These are phyloP conservation scores for Caenorhabditis sp. DNA, from an alignment of 2,888 invertebrate species.

Conservation along the genomic window DNA sequence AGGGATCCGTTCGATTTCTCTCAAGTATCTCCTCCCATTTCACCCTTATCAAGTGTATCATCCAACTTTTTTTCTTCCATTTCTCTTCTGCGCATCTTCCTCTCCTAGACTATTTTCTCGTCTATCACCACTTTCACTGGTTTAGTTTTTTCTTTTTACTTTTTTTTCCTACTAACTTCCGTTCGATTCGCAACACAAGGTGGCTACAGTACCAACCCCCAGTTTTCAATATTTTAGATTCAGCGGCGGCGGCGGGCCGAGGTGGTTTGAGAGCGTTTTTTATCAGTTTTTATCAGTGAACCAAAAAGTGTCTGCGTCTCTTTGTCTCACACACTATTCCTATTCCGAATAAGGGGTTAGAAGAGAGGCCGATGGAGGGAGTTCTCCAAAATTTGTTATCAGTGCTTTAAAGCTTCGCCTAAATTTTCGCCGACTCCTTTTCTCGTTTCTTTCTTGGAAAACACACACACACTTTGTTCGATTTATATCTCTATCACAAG, in stretches of 20 bases:
- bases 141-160: slow-evolving; percentile 6
- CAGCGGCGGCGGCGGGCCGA: slow-evolving; percentile 19
- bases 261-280: slow-evolving; percentile 22
- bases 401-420: slow-evolving; percentile 26
- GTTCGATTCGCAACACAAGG: slow-evolving; percentile 23
- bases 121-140: slow-evolving; percentile 25
- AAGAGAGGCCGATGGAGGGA: slow-evolving; percentile 16
- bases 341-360: slow-evolving; percentile 10
- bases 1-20: slow-evolving; percentile 7
- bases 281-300: slow-evolving; percentile 41
- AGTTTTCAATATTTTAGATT: slow-evolving; percentile 34
- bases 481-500: not conserved
- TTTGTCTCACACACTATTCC: slow-evolving; percentile 12
- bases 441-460: slow-evolving; percentile 23
- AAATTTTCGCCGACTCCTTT: slow-evolving; percentile 31
- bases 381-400: slow-evolving; percentile 23
- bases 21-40: not conserved
- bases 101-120: not conserved
- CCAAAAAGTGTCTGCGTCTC: slow-evolving; percentile 29
- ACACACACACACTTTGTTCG: not conserved
- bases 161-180: slow-evolving; percentile 35
- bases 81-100: not conserved
- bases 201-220: slow-evolving; percentile 35
- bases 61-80: slow-evolving; percentile 27
- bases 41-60: slow-evolving; percentile 29